These are phyloP conservation scores for Drosophila quasianomalipes DNA, from an alignment of 2,888 invertebrate genomes.

Conservation along the genomic window DNA sequence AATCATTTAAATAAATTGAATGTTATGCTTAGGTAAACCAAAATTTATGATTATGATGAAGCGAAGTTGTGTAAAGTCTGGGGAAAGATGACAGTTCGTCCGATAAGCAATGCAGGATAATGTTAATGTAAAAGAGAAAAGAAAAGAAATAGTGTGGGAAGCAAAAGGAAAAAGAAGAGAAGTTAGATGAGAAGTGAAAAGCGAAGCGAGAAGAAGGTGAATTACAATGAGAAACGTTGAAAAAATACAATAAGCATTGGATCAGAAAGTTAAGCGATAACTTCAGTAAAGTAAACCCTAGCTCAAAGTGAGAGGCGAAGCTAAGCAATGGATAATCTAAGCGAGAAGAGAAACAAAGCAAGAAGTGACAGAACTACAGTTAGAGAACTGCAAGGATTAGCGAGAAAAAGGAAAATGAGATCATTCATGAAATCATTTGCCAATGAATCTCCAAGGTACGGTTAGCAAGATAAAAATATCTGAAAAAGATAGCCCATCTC, in stretches of 20 bases:
- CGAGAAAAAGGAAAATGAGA: background rate
- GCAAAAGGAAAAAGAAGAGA: background rate
- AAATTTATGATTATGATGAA: conserved; percentile 23
- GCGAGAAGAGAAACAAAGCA: background rate
- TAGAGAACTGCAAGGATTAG: background rate
- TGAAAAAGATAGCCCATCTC: background rate
- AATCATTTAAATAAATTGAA: conserved; percentile 56
- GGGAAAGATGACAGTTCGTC: background rate
- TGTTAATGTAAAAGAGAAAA: background rate
- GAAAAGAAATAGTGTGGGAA: background rate
- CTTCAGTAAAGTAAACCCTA: too few species aligned
- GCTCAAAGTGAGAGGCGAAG: background rate
- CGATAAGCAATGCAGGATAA: background rate
- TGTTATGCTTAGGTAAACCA: conserved; percentile 29
- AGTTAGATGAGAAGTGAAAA: background rate
- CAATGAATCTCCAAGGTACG: background rate
- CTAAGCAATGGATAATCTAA: background rate
- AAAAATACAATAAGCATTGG: too few species aligned
- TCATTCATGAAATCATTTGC: background rate
- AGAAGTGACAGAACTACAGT: background rate
- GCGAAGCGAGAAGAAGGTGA: background rate
- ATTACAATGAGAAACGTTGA: background rate
- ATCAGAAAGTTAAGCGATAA: background rate
- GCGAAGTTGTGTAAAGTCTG: background rate
- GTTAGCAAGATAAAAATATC: background rate